Percentiles rank a stretch among this genome's conserved stretches.
These are phyloP conservation scores for Drosophila parabipectinata DNA, from an alignment of 1,140 invertebrate species.

Conservation along the genomic window DNA sequence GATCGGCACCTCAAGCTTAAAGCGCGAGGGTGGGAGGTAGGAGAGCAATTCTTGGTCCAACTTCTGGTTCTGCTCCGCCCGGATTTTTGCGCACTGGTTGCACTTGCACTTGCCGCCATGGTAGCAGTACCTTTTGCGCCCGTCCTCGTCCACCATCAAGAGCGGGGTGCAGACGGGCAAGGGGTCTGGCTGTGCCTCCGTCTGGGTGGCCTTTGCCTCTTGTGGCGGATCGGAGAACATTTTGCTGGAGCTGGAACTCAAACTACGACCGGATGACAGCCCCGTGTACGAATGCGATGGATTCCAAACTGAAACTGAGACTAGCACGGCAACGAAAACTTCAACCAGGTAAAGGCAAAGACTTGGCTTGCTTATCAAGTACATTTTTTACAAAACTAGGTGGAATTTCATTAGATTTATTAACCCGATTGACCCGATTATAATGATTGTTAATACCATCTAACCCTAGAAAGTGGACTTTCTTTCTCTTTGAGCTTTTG, in stretches of 20 bases:
- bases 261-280: not conserved
- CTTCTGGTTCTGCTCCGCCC: conserved; percentile 20
- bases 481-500: not conserved
- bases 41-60: conserved; percentile 51
- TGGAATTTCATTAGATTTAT: too few species aligned
- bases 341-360: not conserved
- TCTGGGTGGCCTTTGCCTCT: conserved; percentile 41
- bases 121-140: conserved; percentile 58
- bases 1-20: conserved; percentile 43
- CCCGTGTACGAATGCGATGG: conserved; percentile 9
- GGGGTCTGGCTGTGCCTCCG: conserved; percentile 27
- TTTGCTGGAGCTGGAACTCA: conserved; percentile 1
- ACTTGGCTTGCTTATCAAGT: not conserved
- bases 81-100: conserved; percentile 28
- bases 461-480: not conserved
- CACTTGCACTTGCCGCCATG: conserved; percentile 71
- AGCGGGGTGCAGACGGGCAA: conserved; percentile 48
- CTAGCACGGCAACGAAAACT: not conserved
- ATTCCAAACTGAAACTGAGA: not conserved
- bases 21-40: conserved; percentile 20
- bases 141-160: conserved; percentile 59
- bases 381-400: too few species aligned
- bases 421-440: too few species aligned
- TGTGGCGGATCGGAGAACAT: conserved; percentile 52
- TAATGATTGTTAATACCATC: not conserved